Evolutionary conservation across 2,888 invertebrate species (phyloP), one percentile per base, ranked within the genome.

Genomic region (Papilio demoleus): DNA sequence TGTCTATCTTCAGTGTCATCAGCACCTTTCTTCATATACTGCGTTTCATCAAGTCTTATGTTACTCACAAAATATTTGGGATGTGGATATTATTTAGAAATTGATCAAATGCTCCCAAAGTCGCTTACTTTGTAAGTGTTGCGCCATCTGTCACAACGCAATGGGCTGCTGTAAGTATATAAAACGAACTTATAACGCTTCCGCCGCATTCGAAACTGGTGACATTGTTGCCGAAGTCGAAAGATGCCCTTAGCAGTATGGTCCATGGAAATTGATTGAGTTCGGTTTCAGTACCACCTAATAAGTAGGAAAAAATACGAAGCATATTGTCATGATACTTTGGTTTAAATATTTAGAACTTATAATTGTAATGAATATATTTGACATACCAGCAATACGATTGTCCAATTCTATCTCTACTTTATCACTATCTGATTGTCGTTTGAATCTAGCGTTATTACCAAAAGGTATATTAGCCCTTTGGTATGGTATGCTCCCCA

Each of bases 221-320:
- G 22, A 74, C 73, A 36, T 73, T 81, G 22, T 73, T 68, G 0
- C 82, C 84, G 47, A 84, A 82, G 36, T 79, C 77, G 70, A 90
- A 91, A 1, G 82, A 83, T 1, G 85, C 77, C 69, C 81, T 79
- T 53, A 92, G 71, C 0, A 88, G 81, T 1, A 79, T 90, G 0
- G 89, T 89, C 92, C 92, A 92, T 0, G 92, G 92, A 59, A 83
- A 91, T 70, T 92, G 85, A 19, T 86, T 80, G 1, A 92, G 71
- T 24, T 88, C 86, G 1, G 92, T 90, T 68, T 83, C 86, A 69
- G 77, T 79, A 0, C 92, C 92, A 75, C 92, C 92, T 92, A 12
- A 9, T 22, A 59, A 65, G 56, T 42, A 50, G 5, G 38, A 60
- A 45, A 40, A 6, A 11, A 40, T 24, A 14, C 47, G 34, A 6